Conservation (phyloP, 2,888 invertebrate species). For the Plagodis pulveraria region DNA sequence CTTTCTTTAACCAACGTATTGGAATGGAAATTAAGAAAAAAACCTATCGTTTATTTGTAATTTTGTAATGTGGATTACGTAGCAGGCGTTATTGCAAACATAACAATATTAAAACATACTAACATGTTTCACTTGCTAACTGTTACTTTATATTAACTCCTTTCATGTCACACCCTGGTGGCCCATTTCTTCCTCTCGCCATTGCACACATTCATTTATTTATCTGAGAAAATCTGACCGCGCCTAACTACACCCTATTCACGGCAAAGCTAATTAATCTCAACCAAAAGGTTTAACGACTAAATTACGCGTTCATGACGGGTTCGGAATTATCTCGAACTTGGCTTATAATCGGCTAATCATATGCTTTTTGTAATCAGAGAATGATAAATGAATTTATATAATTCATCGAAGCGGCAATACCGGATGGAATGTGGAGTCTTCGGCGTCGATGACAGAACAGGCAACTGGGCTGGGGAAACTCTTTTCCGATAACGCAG, state of each 20-base stretch:
- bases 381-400: conserved; percentile 51
- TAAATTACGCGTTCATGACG: conserved; percentile 51
- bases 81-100: no score
- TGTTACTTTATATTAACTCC: no score
- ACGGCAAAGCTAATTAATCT: conserved; percentile 56
- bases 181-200: conserved; percentile 50
- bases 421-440: conserved; percentile 44
- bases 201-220: conserved; percentile 47
- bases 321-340: conserved; percentile 49
- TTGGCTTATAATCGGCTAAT: conserved; percentile 49
- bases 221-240: conserved; percentile 43
- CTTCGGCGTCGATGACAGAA: conserved; percentile 22
- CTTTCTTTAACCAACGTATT: no score
- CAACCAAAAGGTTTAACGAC: conserved; percentile 48
- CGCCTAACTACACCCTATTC: conserved; percentile 41
- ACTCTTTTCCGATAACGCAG: background rate
- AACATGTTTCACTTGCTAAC: no score
- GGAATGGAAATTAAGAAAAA: no score
- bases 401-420: conserved; percentile 48
- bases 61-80: no score
- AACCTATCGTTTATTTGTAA: no score
- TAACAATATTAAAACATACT: no score
- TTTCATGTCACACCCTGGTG: conserved; percentile 39
- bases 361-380: conserved; percentile 52
- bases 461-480: conserved; percentile 26